Evolutionary conservation across 2,888 invertebrate genomes (phyloP).

Genomic region (Brenthis hecate): DNA sequence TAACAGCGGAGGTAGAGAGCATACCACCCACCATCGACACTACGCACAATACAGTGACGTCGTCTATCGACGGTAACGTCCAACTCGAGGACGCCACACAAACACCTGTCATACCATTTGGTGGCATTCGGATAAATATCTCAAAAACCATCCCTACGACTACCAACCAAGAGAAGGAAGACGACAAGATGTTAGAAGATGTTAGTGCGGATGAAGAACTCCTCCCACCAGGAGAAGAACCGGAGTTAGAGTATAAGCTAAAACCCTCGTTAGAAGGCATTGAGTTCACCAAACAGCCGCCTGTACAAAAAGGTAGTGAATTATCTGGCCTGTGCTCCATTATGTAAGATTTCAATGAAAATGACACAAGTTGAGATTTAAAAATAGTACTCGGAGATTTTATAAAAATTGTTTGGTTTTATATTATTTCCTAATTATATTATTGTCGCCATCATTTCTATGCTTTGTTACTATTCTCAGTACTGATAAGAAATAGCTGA

Average conservation of each 20-base stretch:
- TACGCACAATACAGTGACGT: constrained; percentile 80
- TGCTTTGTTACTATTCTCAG: too few species aligned
- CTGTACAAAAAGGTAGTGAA: constrained; percentile 88
- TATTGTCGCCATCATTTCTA: too few species aligned
- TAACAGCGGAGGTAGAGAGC: constrained; percentile 72
- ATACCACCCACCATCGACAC: constrained; percentile 66
- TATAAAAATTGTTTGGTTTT: too few species aligned
- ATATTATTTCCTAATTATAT: too few species aligned
- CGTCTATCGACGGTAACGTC: constrained; percentile 90
- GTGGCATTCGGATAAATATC: constrained; percentile 92
- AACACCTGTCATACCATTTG: constrained; percentile 65
- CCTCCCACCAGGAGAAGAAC: constrained; percentile 82
- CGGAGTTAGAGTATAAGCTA: constrained; percentile 76
- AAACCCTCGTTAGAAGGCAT: constrained; percentile 86
- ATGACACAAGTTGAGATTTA: too few species aligned
- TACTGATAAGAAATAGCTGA: too few species aligned
- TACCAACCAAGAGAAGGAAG: constrained; percentile 39
- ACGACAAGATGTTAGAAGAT: constrained; percentile 60
- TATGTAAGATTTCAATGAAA: constrained; percentile 79
- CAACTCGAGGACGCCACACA: constrained; percentile 81
- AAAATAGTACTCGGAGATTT: too few species aligned
- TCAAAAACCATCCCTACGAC: constrained; percentile 84
- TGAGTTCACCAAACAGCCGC: constrained; percentile 87
- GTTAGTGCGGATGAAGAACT: constrained; percentile 76
- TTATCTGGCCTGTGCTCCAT: constrained; percentile 93